Percentiles rank a stretch among this genome's conserved stretches.
Conservation (phyloP, 2,797 vertebrate species). For the Acanthornis magna region DNA sequence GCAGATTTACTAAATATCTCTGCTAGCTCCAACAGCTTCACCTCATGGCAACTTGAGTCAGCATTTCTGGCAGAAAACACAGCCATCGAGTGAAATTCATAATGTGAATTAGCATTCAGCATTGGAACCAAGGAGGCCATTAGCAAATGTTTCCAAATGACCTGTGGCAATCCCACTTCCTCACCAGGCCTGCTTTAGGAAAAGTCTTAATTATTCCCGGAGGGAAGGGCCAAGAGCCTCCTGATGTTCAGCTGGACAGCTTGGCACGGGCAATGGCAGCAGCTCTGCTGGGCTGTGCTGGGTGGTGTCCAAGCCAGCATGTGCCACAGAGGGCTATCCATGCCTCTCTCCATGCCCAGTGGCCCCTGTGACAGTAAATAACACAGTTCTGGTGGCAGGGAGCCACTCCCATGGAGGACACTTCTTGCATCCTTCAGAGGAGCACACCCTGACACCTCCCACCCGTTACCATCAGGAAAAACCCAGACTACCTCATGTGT, state of each 20-base stretch:
- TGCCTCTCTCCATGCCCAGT: neutral
- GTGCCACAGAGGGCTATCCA: rapidly evolving
- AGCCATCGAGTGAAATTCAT: neutral
- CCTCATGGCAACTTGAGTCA: conserved; percentile 36
- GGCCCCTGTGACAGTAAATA: neutral
- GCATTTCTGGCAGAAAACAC: conserved; percentile 21
- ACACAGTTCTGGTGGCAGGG: rapidly evolving
- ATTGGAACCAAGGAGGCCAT: neutral
- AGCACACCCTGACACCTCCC: neutral
- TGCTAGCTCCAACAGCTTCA: neutral
- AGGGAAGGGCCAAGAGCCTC: neutral
- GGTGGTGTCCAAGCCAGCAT: rapidly evolving
- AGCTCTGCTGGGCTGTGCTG: neutral
- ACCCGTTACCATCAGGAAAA: neutral
- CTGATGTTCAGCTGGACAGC: neutral
- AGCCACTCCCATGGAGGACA: neutral
- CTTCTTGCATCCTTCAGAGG: neutral
- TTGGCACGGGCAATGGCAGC: neutral
- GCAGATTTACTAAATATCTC: conserved; percentile 17
- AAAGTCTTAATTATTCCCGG: conserved; percentile 11
- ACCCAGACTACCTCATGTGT: rapidly evolving
- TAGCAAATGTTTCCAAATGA: conserved; percentile 29
- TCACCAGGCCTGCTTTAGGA: neutral
- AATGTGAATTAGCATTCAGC: conserved; percentile 19
- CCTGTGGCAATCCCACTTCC: neutral